Percentiles rank a stretch among this genome's conserved stretches.
Conservation (phyloP, 2,888 invertebrate genomes). For the Chorisops tibialis region DNA sequence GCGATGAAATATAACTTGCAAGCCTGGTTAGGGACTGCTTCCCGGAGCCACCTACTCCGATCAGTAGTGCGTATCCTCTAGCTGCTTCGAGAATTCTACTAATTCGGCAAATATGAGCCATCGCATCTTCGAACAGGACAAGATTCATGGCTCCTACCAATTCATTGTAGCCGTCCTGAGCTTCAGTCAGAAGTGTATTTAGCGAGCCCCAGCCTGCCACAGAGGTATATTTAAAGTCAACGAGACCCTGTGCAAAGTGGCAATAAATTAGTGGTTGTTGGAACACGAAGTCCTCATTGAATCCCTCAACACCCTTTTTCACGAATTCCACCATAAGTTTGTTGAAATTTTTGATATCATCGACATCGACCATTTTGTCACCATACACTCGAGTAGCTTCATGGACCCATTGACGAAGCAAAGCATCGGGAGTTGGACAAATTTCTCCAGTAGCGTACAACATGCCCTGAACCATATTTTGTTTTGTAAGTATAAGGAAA, state of each 20-base stretch:
- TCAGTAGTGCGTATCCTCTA: slow-evolving; percentile 84
- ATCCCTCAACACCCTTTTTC: slow-evolving; percentile 72
- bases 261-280: slow-evolving; percentile 80
- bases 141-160: slow-evolving; percentile 87
- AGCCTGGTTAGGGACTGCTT: slow-evolving; percentile 88
- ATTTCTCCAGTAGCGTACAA: slow-evolving; percentile 77
- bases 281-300: slow-evolving; percentile 70
- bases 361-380: slow-evolving; percentile 83
- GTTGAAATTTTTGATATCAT: slow-evolving; percentile 68
- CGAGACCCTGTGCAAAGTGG: slow-evolving; percentile 88
- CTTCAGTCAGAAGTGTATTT: slow-evolving; percentile 72
- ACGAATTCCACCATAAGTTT: slow-evolving; percentile 72
- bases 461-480: slow-evolving; percentile 66
- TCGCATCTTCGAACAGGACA: slow-evolving; percentile 92
- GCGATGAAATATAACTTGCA: slow-evolving; percentile 82
- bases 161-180: slow-evolving; percentile 82
- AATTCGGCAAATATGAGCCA: slow-evolving; percentile 87
- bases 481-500: too few species aligned
- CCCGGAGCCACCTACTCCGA: slow-evolving; percentile 94
- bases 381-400: slow-evolving; percentile 87
- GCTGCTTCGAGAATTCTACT: slow-evolving; percentile 90
- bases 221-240: slow-evolving; percentile 87
- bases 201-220: slow-evolving; percentile 69
- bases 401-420: slow-evolving; percentile 84
- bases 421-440: slow-evolving; percentile 64